Base-by-base conservation (phyloP, 1,140 invertebrate genomes). In the Orussus abietinus region DNA sequence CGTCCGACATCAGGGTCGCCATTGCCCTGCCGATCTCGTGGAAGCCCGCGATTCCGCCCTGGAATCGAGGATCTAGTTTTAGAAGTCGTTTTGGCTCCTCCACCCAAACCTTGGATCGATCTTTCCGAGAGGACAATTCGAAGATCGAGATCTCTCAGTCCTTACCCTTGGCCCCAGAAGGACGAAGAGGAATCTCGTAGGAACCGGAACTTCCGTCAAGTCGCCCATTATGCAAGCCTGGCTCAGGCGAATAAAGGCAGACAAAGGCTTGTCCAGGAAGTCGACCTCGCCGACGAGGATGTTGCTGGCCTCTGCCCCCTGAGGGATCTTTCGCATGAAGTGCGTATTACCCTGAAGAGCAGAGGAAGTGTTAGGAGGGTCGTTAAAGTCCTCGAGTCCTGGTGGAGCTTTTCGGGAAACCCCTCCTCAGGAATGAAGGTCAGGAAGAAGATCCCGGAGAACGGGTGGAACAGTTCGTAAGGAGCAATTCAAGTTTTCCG, bases 1-100 rank as follows among this genome's bases (percentile, higher is more conserved):
- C 95, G 74, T 98, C 96, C n/a, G 93, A 95, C 91, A 99, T 96
- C 3, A 99, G 73, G 0, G 96, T 98, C n/a, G 94, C 93, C 85
- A 98, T 96, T 3, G 95, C 93, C 47, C 96, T 78, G 4, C 96
- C 96, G 44, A 98, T 95, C 80, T 99, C 96, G 64, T 96, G 93
- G 67, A 95, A 97, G 58, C 88, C 87, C 36, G 84, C 82, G 40
- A 83, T 77, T 26, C 85, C 82, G 53, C 85, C 85, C 76, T 82
- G 31, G 17, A 62, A 57, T 29, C 19, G 35, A 22, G 9, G n/a
- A 12, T 44, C 4, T 19, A 33, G 18, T 22, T 18, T n/a, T n/a
- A n/a, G n/a, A n/a, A n/a, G n/a, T n/a, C n/a, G n/a, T n/a, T n/a
- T n/a, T n/a, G n/a, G n/a, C n/a, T n/a, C n/a, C n/a, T n/a, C n/a